Conservation (phyloP, 2,113 vertebrate genomes). For the Electrona antarctica region DNA sequence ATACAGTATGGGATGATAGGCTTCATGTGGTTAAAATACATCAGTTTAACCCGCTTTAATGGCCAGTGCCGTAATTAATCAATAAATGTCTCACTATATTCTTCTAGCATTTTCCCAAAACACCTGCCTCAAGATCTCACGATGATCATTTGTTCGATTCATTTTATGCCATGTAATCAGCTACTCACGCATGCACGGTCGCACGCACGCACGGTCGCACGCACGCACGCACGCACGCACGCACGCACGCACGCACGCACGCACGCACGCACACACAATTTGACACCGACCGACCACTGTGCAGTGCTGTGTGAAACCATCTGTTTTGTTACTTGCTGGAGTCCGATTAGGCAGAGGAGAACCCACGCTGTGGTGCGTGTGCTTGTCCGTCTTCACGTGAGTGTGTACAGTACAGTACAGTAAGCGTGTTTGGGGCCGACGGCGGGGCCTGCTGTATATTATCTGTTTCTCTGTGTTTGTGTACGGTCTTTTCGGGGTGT, state of each 20-base stretch:
- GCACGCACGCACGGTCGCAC: no score
- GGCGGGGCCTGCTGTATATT: conserved; percentile 12
- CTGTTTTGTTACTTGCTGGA: conserved; percentile 23
- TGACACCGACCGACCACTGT: conserved; percentile 20
- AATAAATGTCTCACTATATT: not conserved
- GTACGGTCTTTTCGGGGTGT: no score
- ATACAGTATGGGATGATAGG: no score
- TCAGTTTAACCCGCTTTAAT: no score
- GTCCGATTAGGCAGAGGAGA: conserved; percentile 16
- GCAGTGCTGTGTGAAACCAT: conserved; percentile 12
- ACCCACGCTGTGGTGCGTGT: conserved; percentile 18
- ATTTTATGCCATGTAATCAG: not conserved
- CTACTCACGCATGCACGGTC: no score
- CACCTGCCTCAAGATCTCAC: not conserved
- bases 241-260: no score
- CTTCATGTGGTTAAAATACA: no score
- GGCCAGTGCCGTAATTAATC: no score
- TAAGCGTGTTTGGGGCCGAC: no score
- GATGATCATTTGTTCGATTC: not conserved
- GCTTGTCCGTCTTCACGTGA: not conserved
- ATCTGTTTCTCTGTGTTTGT: no score
- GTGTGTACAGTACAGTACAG: not conserved
- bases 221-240: no score
- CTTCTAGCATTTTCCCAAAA: not conserved
- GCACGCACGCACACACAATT: conserved; percentile 2